Percentiles rank a stretch among this genome's conserved stretches.
Evolutionary conservation across 2,888 invertebrate species (phyloP).

Genomic region (Platycnemis pennipes): DNA sequence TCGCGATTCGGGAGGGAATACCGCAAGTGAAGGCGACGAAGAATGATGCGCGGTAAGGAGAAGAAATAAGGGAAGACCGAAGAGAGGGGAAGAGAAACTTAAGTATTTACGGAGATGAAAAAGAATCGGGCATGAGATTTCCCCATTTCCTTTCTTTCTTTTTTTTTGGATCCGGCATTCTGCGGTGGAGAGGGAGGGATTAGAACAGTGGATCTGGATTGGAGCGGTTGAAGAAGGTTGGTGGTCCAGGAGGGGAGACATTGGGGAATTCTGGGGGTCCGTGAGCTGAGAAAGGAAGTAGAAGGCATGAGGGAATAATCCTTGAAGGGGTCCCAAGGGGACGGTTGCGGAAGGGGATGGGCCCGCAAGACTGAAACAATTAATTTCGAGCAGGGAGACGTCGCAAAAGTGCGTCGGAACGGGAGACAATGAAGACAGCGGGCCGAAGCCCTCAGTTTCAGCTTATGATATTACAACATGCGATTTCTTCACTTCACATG

Average conservation of each 20-base stretch:
- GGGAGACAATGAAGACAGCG: background rate
- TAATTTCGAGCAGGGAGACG: background rate
- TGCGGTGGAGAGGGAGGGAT: too few species aligned
- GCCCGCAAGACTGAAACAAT: background rate
- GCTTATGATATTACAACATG: too few species aligned
- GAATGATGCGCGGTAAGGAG: background rate
- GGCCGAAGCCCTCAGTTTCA: too few species aligned
- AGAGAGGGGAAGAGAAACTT: background rate
- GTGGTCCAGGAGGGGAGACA: background rate
- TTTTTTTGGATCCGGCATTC: too few species aligned
- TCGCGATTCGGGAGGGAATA: background rate
- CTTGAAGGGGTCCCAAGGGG: background rate
- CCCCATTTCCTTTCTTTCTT: too few species aligned
- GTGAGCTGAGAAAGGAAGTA: background rate
- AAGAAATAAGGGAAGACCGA: background rate
- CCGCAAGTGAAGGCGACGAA: background rate
- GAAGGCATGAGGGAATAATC: background rate
- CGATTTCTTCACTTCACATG: too few species aligned
- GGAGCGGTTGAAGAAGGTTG: background rate
- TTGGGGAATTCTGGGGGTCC: background rate
- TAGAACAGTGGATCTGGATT: background rate
- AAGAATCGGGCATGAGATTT: background rate
- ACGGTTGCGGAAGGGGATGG: background rate
- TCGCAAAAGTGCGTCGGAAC: background rate
- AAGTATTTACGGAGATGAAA: conserved; percentile 5